A percentile compares a stretch with the other conserved stretches of the same genome.
These are phyloP conservation scores for Sus cebifrons DNA, from an alignment of 2,797 vertebrate genomes.

Conservation along the genomic window DNA sequence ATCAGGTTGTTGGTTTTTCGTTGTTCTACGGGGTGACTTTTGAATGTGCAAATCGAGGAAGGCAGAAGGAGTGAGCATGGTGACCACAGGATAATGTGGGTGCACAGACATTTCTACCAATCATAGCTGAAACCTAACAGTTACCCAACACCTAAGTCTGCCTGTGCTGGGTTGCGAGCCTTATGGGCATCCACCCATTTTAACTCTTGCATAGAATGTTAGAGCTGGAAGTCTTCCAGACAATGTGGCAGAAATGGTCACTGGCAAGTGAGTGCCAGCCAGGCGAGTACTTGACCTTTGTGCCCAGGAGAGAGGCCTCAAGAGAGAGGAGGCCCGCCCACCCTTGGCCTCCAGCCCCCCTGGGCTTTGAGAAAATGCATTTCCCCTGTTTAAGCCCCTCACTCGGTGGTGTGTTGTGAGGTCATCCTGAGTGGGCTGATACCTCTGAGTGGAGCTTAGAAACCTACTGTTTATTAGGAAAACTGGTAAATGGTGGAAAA, in stretches of 20 bases:
- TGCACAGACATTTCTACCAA: neutral
- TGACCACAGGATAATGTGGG: neutral
- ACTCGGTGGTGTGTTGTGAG: neutral
- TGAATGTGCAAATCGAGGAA: neutral
- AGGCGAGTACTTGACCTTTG: too few relatives aligned
- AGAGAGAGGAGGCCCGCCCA: neutral
- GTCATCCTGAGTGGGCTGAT: neutral
- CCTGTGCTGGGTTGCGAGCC: neutral
- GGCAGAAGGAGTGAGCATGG: neutral
- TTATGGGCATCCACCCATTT: neutral
- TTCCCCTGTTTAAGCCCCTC: neutral
- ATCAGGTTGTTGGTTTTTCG: neutral
- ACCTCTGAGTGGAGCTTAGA: neutral
- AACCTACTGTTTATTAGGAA: neutral
- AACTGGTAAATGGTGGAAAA: neutral
- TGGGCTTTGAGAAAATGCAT: neutral
- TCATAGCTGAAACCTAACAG: neutral
- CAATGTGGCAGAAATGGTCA: neutral
- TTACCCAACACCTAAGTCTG: neutral
- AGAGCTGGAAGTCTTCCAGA: neutral
- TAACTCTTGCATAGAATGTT: neutral
- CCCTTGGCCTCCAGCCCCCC: neutral
- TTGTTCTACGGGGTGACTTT: neutral
- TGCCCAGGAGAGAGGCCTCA: neutral
- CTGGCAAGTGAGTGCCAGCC: neutral